Percentiles rank a stretch among this genome's conserved stretches.
These are phyloP conservation scores for Oeneis ivallda DNA, from an alignment of 2,888 invertebrate species.

Conservation along the genomic window DNA sequence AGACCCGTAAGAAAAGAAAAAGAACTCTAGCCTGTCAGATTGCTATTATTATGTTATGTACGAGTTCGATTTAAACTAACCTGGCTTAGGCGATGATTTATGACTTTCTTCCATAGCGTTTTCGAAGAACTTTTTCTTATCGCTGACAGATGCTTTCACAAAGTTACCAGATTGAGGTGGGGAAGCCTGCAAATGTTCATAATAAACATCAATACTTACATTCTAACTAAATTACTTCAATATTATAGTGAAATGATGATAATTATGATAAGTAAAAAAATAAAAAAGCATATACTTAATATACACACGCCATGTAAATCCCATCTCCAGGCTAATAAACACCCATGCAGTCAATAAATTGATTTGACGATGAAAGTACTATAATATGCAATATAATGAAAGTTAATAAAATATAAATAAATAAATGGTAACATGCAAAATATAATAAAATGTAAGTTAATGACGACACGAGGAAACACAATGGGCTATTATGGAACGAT, in stretches of 20 bases:
- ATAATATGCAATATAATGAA: conserved; percentile 57
- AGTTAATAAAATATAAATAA: conserved; percentile 56
- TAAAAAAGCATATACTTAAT: conserved; percentile 60
- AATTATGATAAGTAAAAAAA: conserved; percentile 51
- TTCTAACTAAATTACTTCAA: background rate
- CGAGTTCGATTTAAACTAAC: conserved; percentile 62
- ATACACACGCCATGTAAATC: conserved; percentile 71
- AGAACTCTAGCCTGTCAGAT: background rate
- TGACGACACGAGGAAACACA: conserved; percentile 62
- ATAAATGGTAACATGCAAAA: conserved; percentile 72
- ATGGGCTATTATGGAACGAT: conserved; percentile 65
- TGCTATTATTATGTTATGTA: too few species aligned
- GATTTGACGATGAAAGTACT: conserved; percentile 33
- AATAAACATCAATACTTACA: background rate
- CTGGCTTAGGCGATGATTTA: conserved; percentile 91
- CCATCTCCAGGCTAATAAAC: conserved; percentile 68
- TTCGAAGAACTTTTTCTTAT: conserved; percentile 97
- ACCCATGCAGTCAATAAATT: conserved; percentile 74
- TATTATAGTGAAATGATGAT: conserved; percentile 38
- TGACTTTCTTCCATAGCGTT: conserved; percentile 96
- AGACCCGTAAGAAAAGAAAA: too few species aligned
- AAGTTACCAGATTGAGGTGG: conserved; percentile 87
- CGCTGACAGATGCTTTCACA: conserved; percentile 93
- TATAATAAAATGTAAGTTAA: conserved; percentile 74
- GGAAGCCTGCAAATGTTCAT: conserved; percentile 71